phyloP scores from a whole-genome alignment of 2,888 invertebrate species.

The Tuberolachnus salignus region DNA sequence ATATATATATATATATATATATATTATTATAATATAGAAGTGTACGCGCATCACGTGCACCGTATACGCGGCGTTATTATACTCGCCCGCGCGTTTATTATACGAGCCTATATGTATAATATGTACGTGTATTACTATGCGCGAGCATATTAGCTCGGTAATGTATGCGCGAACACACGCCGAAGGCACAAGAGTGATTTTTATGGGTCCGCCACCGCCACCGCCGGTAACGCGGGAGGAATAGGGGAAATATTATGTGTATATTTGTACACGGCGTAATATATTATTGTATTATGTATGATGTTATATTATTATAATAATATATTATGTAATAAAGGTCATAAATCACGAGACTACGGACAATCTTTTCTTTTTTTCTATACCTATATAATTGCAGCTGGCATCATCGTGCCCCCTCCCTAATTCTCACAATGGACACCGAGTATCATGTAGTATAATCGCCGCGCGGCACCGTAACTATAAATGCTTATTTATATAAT shows the following conservation, averaged over 20 bases:
- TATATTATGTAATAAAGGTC: conserved; percentile 30
- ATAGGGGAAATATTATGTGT: not conserved
- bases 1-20: conserved; percentile 7
- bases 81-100: conserved; percentile 18
- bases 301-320: no score
- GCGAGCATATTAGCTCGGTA: conserved; percentile 52
- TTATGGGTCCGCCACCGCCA: conserved; percentile 37
- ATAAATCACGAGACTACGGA: conserved; percentile 41
- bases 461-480: no score
- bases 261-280: not conserved
- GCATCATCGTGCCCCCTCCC: no score
- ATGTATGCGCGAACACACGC: conserved; percentile 53
- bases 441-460: no score
- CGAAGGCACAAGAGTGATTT: conserved; percentile 47
- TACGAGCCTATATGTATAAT: conserved; percentile 7
- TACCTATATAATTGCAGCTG: no score
- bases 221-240: not conserved
- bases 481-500: no score
- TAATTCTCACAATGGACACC: no score
- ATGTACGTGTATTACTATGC: conserved; percentile 30
- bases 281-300: no score
- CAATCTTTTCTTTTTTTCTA: no score
- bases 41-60: no score
- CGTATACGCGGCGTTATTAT: no score
- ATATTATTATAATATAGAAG: not conserved